Base-by-base conservation (phyloP, 1,140 invertebrate species). In the Ceratitis capitata region DNA sequence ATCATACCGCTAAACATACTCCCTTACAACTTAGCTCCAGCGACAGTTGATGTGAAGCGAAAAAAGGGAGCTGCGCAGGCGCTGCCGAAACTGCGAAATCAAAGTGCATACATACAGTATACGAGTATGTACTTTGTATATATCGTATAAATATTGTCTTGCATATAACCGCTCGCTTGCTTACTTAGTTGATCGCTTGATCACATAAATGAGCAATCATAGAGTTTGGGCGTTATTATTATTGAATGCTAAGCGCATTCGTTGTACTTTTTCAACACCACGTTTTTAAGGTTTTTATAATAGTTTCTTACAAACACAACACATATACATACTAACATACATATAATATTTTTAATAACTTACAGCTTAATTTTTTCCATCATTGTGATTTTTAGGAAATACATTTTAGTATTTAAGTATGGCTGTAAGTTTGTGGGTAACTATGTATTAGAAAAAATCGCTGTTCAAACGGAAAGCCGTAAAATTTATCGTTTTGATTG, bases 1-100 rank as follows among this genome's bases (percentile, higher is more conserved):
- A 78, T 78, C 39, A 78, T n/a, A n/a, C 45, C 69, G n/a, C 69
- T n/a, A 78, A 78, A 78, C 39, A 23, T 23, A 78, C n/a, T 47
- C 69, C 39, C 39, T 78, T 78, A 23, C n/a, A 47, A 5, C 23
- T 78, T 78, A 23, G 29, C 29, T 61, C 45, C 23, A 23, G 9
- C 9, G 29, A 10, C 26, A n/a, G 58, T 29, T 64, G 58, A 64
- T 64, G 69, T 78, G 39, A 78, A 39, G 69, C 39, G 35, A 16
- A 35, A 69, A 69, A 12, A 69, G 61, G 61, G 61, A 69, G 61
- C 61, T 32, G 61, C 32, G 61, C 61, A 69, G 29, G 61, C 61
- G 61, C 61, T 69, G n/a, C 29, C 32, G 7, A 69, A 78, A 35
- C 32, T n/a, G 64, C 64, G 39, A 39, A 26, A n/a, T 7, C 19